Percentiles rank a stretch among this genome's conserved stretches.
Evolutionary conservation across 1,140 invertebrate species (phyloP).

Genomic region (Thaumatotibia leucotreta): DNA sequence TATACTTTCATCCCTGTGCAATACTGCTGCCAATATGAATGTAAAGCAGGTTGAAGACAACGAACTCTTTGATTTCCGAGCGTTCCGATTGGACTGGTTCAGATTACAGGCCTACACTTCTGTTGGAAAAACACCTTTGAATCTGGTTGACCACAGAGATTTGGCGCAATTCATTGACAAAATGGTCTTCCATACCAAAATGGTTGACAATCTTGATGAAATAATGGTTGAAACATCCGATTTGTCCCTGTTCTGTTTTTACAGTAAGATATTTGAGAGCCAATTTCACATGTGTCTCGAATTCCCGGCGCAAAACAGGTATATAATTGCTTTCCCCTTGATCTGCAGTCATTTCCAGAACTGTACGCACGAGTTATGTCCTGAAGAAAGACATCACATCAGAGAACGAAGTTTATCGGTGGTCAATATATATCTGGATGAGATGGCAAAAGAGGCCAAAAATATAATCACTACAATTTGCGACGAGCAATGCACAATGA

Average conservation of each 20-base stretch:
- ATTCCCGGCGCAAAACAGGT: constrained; percentile 98
- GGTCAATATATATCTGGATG: constrained; percentile 98
- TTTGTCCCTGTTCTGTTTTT: constrained; percentile 98
- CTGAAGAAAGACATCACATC: constrained; percentile 98
- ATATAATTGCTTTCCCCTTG: constrained; percentile 97
- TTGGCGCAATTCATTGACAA: constrained; percentile 96
- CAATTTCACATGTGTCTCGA: constrained; percentile 99
- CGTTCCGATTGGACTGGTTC: constrained; percentile 97
- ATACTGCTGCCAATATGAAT: constrained; percentile 89
- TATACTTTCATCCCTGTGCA: constrained; percentile 95
- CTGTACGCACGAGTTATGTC: constrained; percentile 98
- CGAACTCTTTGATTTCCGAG: constrained; percentile 96
- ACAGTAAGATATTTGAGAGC: constrained; percentile 97
- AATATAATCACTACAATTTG: constrained; percentile 99
- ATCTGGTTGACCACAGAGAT: constrained; percentile 90
- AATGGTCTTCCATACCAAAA: constrained; percentile 97
- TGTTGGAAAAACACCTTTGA: constrained; percentile 87
- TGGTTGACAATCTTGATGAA: constrained; percentile 99
- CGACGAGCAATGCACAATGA: constrained; percentile 96
- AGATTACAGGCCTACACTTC: constrained; percentile 97
- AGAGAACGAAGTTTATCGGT: constrained; percentile 96
- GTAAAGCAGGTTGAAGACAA: constrained; percentile 98
- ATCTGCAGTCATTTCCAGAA: constrained; percentile 99
- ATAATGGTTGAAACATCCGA: constrained; percentile 97
- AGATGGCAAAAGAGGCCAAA: constrained; percentile 99